Percentiles rank a stretch among this genome's conserved stretches.
phyloP scores from a whole-genome alignment of 2,797 vertebrate species.

The Salarias fasciatus region DNA sequence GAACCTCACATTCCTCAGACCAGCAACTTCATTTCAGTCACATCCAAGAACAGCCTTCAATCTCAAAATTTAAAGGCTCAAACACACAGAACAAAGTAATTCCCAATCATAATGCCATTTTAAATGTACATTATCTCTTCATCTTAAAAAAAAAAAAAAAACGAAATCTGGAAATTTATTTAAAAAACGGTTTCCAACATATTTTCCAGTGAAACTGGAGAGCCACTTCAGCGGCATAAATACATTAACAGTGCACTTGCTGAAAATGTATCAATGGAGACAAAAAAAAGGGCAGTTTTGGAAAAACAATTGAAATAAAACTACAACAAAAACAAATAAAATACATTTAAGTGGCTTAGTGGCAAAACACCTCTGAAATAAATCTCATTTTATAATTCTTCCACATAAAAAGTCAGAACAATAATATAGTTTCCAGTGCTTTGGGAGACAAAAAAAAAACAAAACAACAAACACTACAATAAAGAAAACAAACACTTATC shows the following conservation, averaged over 20 bases:
- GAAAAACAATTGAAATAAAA: slow-evolving; percentile 70
- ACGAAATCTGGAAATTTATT: no score
- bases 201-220: slow-evolving; percentile 43
- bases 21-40: slow-evolving; percentile 59
- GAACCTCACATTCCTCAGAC: slow-evolving; percentile 78
- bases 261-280: slow-evolving; percentile 58
- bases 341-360: slow-evolving; percentile 83
- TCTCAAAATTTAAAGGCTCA: slow-evolving; percentile 46
- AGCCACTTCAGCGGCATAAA: slow-evolving; percentile 57
- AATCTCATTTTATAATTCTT: slow-evolving; percentile 77
- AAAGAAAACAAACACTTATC: slow-evolving; percentile 61
- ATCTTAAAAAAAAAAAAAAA: slow-evolving; percentile 61
- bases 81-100: slow-evolving; percentile 66
- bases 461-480: slow-evolving; percentile 70
- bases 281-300: slow-evolving; percentile 65
- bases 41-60: slow-evolving; percentile 69
- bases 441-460: slow-evolving; percentile 76
- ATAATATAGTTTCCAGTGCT: slow-evolving; percentile 84
- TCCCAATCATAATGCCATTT: slow-evolving; percentile 75
- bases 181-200: slow-evolving; percentile 63
- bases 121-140: slow-evolving; percentile 70
- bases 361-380: slow-evolving; percentile 79
- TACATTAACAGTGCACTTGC: slow-evolving; percentile 57
- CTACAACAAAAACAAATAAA: slow-evolving; percentile 74
- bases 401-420: slow-evolving; percentile 80